Evolutionary conservation across 2,888 invertebrate genomes (phyloP).

Genomic region (Cephonodes hylas): DNA sequence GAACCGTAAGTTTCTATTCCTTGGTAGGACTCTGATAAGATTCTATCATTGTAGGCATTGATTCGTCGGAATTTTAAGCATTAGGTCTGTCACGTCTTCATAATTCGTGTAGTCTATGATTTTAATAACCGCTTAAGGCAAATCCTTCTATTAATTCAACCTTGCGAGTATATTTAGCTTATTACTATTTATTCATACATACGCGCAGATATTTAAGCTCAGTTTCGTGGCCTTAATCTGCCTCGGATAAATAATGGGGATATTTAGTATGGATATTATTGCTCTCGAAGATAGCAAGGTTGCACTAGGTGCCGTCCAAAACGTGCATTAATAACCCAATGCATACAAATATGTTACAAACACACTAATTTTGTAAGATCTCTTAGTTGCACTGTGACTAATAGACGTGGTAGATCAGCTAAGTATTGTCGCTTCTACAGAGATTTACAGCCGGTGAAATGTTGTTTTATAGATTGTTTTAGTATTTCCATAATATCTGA

Average conservation of each 20-base stretch:
- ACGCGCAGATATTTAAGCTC: slow-evolving; percentile 17
- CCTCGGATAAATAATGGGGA: neutral
- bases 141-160: slow-evolving; percentile 70
- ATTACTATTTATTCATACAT: slow-evolving; percentile 56
- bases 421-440: neutral
- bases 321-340: neutral
- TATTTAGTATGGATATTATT: slow-evolving; percentile 6
- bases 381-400: neutral
- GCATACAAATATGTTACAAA: neutral
- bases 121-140: slow-evolving; percentile 51
- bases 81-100: neutral
- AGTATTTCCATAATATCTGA: neutral
- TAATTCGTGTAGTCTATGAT: slow-evolving; percentile 23
- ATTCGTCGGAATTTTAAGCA: neutral
- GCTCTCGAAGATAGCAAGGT: slow-evolving; percentile 2
- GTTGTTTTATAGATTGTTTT: neutral
- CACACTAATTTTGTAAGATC: neutral
- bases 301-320: neutral
- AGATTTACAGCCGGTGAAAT: neutral
- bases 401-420: neutral
- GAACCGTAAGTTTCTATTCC: neutral
- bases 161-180: slow-evolving; percentile 66
- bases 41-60: neutral
- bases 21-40: neutral
- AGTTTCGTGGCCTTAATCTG: slow-evolving; percentile 11